Conservation (phyloP, 2,113 vertebrate species). For the Isichthys henryi region DNA sequence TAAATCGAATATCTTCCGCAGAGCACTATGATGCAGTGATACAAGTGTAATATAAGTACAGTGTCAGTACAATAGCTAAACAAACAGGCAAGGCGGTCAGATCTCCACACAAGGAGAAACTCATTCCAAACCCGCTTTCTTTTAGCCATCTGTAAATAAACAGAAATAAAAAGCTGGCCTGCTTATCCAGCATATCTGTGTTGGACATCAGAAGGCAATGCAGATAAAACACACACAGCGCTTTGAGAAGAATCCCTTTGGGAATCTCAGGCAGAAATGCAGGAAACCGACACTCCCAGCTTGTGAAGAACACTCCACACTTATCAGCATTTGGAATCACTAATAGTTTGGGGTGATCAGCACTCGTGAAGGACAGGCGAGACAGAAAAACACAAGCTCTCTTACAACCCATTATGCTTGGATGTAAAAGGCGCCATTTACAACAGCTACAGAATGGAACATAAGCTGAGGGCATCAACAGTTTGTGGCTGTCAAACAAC, state of each 20-base stretch:
- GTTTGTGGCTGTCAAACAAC: background rate
- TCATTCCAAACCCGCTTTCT: background rate
- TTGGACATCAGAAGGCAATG: background rate
- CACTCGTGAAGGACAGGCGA: background rate
- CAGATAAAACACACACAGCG: background rate
- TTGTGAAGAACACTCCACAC: background rate
- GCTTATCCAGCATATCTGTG: background rate
- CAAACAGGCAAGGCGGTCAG: background rate
- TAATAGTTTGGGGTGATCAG: background rate
- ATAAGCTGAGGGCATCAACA: background rate
- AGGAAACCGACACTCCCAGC: background rate
- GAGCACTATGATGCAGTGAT: background rate
- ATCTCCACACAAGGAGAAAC: background rate
- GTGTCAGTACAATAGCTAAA: background rate
- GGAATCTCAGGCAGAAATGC: background rate
- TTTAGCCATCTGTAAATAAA: background rate
- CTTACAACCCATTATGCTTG: background rate
- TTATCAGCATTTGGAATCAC: background rate
- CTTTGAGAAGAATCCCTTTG: background rate
- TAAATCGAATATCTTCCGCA: background rate
- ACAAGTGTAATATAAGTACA: background rate
- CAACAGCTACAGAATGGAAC: background rate
- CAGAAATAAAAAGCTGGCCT: background rate
- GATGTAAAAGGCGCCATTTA: background rate
- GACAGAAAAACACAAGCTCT: background rate